A percentile compares a stretch with the other conserved stretches of the same genome.
Conservation (phyloP, 2,113 vertebrate genomes). For the Leptosomus discolor region DNA sequence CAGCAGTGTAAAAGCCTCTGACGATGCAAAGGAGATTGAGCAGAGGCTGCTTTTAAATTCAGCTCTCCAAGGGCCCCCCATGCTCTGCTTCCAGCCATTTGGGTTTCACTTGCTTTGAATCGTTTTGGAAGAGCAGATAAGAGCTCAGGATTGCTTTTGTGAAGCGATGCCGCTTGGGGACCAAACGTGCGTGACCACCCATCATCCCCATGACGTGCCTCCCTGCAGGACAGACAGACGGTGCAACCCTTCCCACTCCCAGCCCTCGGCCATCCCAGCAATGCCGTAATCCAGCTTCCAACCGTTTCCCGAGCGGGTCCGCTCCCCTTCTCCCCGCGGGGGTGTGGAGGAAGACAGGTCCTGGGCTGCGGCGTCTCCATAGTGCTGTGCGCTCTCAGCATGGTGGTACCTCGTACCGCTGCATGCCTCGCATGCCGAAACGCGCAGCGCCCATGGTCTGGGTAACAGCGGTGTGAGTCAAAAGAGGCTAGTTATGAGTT, state of each 20-base stretch:
- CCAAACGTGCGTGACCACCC: fast-evolving
- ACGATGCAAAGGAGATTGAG: neutral
- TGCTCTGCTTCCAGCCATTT: neutral
- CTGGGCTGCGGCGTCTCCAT: neutral
- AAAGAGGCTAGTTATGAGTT: neutral
- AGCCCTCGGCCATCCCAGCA: neutral
- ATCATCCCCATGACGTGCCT: fast-evolving
- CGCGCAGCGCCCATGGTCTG: neutral
- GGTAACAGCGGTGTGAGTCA: neutral
- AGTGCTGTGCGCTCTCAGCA: neutral
- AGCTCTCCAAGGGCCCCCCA: neutral
- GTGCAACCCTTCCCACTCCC: neutral
- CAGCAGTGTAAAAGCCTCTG: fast-evolving
- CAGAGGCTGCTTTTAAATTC: neutral
- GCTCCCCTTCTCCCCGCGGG: neutral
- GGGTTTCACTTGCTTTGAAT: neutral
- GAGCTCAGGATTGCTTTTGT: neutral
- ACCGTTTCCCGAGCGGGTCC: neutral
- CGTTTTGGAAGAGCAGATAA: neutral
- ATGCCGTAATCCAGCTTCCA: neutral
- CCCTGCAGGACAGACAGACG: neutral
- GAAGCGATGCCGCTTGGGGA: neutral
- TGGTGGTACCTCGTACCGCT: neutral
- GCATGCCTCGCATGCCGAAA: conserved; percentile 15
- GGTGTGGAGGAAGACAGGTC: neutral